Percentiles rank a stretch among this genome's conserved stretches.
phyloP scores from a whole-genome alignment of 2,797 vertebrate genomes.

The Eospalax fontanierii region DNA sequence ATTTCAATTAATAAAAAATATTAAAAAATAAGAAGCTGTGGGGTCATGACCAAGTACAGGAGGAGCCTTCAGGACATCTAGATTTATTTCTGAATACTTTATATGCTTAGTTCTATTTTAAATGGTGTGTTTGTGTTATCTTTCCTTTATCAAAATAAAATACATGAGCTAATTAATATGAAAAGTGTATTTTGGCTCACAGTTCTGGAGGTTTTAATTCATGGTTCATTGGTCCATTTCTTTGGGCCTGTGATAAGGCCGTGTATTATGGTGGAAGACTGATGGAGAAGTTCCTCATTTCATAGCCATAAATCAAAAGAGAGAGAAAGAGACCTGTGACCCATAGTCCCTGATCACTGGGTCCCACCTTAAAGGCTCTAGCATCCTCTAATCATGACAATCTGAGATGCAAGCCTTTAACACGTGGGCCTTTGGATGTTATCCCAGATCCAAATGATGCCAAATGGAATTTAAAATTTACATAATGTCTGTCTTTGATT shows the following conservation, averaged over 20 bases:
- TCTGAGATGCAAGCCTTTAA: neutral
- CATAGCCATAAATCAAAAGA: neutral
- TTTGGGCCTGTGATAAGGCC: neutral
- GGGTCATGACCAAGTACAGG: neutral
- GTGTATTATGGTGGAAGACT: too few species aligned
- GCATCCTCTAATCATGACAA: neutral
- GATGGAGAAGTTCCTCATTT: neutral
- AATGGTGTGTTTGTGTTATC: neutral
- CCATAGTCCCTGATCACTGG: neutral
- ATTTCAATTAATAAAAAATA: too few species aligned
- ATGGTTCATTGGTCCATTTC: neutral
- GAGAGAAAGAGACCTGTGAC: neutral
- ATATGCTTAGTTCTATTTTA: neutral
- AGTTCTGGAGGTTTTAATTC: neutral
- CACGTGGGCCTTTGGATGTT: neutral
- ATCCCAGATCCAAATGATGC: neutral
- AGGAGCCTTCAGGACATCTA: neutral
- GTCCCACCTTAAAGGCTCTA: neutral
- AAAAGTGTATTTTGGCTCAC: neutral
- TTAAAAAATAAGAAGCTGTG: too few species aligned
- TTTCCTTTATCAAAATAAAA: neutral
- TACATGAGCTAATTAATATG: neutral
- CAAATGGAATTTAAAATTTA: neutral
- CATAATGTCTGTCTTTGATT: neutral
- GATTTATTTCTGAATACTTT: conserved; percentile 23